Evolutionary conservation across 2,113 vertebrate species (phyloP).

Genomic region (Narcine bancroftii): DNA sequence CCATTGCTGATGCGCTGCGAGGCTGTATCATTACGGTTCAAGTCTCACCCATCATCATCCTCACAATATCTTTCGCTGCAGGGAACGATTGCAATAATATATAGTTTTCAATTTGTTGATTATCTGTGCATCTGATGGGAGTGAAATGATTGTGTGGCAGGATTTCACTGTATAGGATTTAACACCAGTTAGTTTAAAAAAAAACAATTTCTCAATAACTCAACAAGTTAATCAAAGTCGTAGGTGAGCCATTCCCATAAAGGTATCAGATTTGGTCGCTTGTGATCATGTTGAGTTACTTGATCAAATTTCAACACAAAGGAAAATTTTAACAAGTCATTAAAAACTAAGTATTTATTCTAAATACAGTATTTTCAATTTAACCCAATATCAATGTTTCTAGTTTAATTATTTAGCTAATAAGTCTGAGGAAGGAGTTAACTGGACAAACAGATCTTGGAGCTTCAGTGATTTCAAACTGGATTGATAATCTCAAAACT

Average conservation of each 20-base stretch:
- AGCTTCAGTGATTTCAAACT: neutral
- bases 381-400: neutral
- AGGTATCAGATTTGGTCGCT: neutral
- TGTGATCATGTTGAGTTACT: neutral
- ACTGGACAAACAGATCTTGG: neutral
- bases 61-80: too few relatives aligned
- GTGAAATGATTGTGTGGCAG: neutral
- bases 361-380: neutral
- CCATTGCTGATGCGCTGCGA: too few relatives aligned
- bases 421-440: neutral
- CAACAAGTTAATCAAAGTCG: neutral
- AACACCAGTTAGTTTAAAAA: neutral
- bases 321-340: neutral
- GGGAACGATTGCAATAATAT: too few relatives aligned
- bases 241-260: neutral
- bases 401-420: neutral
- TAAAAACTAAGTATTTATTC: neutral
- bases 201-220: neutral
- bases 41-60: too few relatives aligned
- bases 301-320: neutral
- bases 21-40: too few relatives aligned
- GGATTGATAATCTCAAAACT: neutral
- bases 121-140: neutral
- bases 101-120: neutral
- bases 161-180: neutral